A percentile compares a stretch with the other conserved stretches of the same genome.
Evolutionary conservation across 1,140 invertebrate genomes (phyloP).

Genomic region (Oreohelix idahoensis): DNA sequence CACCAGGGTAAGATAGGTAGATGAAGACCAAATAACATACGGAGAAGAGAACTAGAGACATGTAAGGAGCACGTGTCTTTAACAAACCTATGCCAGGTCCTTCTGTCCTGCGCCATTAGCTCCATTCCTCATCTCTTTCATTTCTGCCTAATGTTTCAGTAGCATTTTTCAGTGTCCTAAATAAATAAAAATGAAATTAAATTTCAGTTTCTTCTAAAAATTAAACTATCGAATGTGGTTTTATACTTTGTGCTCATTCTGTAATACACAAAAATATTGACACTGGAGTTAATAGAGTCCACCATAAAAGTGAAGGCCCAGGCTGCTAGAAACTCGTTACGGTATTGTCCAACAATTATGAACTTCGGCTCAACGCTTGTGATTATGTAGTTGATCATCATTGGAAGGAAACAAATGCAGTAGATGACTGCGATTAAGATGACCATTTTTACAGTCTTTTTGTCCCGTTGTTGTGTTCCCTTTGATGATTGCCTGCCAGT

Average conservation of each 20-base stretch:
- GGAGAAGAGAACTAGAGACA: too few relatives aligned
- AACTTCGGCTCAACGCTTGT: not conserved
- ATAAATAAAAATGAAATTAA: too few relatives aligned
- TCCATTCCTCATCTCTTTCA: too few relatives aligned
- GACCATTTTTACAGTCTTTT: not conserved
- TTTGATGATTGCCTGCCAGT: not conserved
- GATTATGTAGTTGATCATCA: not conserved
- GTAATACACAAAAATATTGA: not conserved
- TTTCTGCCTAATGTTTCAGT: too few relatives aligned
- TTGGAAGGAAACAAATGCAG: not conserved
- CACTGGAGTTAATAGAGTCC: not conserved
- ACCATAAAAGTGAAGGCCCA: not conserved
- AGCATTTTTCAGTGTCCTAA: too few relatives aligned
- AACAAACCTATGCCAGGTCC: too few relatives aligned
- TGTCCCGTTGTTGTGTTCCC: not conserved
- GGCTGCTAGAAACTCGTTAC: not conserved
- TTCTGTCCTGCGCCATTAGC: too few relatives aligned
- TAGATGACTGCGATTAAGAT: conserved; percentile 3
- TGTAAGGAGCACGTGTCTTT: too few relatives aligned
- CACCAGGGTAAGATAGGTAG: too few relatives aligned
- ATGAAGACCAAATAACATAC: too few relatives aligned
- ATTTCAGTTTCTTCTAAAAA: not conserved
- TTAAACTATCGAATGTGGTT: not conserved
- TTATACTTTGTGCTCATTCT: not conserved
- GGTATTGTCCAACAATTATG: not conserved